Evolutionary conservation across 1,140 invertebrate species (phyloP).

Genomic region (Galleria mellonella): DNA sequence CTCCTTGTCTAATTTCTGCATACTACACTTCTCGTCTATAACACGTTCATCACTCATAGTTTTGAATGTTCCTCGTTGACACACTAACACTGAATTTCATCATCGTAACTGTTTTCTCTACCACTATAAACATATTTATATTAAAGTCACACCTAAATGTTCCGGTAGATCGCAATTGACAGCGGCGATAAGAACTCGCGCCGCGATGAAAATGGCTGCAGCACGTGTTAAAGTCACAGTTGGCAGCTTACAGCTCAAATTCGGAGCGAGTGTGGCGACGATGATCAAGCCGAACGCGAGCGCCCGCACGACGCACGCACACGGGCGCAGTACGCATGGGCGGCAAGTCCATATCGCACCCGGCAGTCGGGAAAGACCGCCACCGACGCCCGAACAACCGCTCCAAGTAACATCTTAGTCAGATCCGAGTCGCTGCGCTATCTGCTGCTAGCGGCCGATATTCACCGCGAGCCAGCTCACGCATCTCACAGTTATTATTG

Average conservation of each 20-base stretch:
- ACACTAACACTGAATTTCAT: slow-evolving; percentile 25
- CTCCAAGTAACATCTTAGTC: slow-evolving; percentile 79
- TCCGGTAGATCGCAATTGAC: slow-evolving; percentile 43
- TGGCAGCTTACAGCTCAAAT: slow-evolving; percentile 52
- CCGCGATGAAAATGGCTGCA: slow-evolving; percentile 7
- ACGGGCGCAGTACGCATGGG: slow-evolving; percentile 58
- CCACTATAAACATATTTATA: slow-evolving; percentile 34
- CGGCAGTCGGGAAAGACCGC: slow-evolving; percentile 64
- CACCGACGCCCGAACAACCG: slow-evolving; percentile 76
- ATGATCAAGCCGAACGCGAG: slow-evolving; percentile 54
- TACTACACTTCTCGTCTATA: slow-evolving; percentile 24
- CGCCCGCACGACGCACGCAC: slow-evolving; percentile 41
- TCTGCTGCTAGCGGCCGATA: slow-evolving; percentile 74
- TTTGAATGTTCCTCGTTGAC: slow-evolving; percentile 14
- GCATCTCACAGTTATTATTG: slow-evolving; percentile 86
- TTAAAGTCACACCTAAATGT: slow-evolving; percentile 24
- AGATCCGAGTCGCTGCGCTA: slow-evolving; percentile 76
- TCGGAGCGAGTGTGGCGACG: slow-evolving; percentile 66
- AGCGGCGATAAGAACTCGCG: slow-evolving; percentile 13
- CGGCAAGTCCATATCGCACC: slow-evolving; percentile 71
- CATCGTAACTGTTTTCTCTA: slow-evolving; percentile 18
- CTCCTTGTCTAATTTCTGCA: slow-evolving; percentile 34
- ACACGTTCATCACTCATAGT: slow-evolving; percentile 32
- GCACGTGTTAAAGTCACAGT: too few relatives aligned
- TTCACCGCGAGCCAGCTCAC: slow-evolving; percentile 72